Evolutionary conservation across 1,140 invertebrate species (phyloP).

Genomic region (Drosophila sulfurigaster): DNA sequence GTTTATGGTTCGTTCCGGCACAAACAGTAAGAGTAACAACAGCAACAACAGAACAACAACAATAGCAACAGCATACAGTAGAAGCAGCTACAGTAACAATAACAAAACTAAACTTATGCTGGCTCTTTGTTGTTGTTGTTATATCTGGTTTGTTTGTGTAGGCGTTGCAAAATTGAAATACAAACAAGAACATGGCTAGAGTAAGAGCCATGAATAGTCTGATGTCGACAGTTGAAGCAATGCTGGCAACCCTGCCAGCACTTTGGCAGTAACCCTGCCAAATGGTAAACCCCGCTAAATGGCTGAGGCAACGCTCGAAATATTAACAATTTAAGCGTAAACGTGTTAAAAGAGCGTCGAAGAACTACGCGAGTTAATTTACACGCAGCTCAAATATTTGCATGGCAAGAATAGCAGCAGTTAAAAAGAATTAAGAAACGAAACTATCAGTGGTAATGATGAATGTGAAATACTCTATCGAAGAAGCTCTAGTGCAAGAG

Average conservation of each 20-base stretch:
- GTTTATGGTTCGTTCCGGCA: constrained; percentile 63
- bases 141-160: constrained; percentile 60
- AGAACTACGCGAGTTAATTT: constrained; percentile 75
- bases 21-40: constrained; percentile 20
- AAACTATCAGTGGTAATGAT: neutral
- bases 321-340: constrained; percentile 75
- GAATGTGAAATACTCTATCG: constrained; percentile 21
- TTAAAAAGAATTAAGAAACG: constrained; percentile 54
- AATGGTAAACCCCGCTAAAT: constrained; percentile 19
- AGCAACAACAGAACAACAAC: constrained; percentile 52
- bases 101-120: constrained; percentile 67
- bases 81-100: constrained; percentile 46
- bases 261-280: neutral
- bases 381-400: constrained; percentile 76
- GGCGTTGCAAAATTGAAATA: constrained; percentile 76
- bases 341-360: constrained; percentile 68
- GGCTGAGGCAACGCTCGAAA: constrained; percentile 43
- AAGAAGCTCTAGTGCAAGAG: too few species aligned
- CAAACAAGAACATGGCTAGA: constrained; percentile 63
- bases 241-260: neutral
- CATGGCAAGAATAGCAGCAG: constrained; percentile 44
- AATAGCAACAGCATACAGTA: constrained; percentile 52
- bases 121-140: constrained; percentile 28
- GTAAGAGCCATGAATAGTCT: constrained; percentile 1
- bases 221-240: constrained; percentile 24